phyloP scores from a whole-genome alignment of 2,113 vertebrate genomes.

The Hirundichthys speculiger region DNA sequence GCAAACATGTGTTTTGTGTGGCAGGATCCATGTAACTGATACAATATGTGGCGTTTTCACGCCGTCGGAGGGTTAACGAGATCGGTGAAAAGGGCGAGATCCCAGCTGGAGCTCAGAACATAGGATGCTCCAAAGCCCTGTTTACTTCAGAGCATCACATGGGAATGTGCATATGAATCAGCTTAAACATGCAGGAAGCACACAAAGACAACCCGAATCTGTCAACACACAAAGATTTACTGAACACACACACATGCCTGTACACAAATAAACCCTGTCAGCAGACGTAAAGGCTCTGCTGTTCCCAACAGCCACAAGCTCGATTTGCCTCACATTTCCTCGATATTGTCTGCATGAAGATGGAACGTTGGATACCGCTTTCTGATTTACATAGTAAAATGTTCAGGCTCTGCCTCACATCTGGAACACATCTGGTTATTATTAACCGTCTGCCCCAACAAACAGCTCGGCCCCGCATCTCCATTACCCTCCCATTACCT shows the following conservation, averaged over 20 bases:
- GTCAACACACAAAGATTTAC: conserved; percentile 1
- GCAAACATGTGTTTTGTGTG: conserved; percentile 70
- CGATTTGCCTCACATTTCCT: conserved; percentile 15
- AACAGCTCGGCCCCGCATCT: conserved; percentile 53
- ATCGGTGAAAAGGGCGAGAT: conserved; percentile 58
- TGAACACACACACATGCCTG: conserved; percentile 7
- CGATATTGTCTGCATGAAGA: conserved; percentile 41
- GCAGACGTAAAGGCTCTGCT: conserved; percentile 14
- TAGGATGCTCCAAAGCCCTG: conserved; percentile 37
- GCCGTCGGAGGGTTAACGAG: conserved; percentile 50
- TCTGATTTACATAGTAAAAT: conserved; percentile 64
- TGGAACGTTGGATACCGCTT: conserved; percentile 38
- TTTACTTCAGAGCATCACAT: conserved; percentile 13
- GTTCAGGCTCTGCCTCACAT: conserved; percentile 42
- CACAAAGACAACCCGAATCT: conserved; percentile 6
- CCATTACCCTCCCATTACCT: conserved; percentile 66
- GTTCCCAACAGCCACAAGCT: conserved; percentile 20
- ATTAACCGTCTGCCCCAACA: conserved; percentile 71
- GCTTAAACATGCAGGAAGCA: conserved; percentile 14
- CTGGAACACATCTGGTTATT: conserved; percentile 71
- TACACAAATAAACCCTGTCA: conserved; percentile 15
- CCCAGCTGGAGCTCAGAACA: conserved; percentile 54
- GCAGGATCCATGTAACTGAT: conserved; percentile 60
- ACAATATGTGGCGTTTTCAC: conserved; percentile 54
- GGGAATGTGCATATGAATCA: conserved; percentile 29